Percentiles rank a stretch among this genome's conserved stretches.
Conservation (phyloP, 2,888 invertebrate species). For the Melanostoma scalare region DNA sequence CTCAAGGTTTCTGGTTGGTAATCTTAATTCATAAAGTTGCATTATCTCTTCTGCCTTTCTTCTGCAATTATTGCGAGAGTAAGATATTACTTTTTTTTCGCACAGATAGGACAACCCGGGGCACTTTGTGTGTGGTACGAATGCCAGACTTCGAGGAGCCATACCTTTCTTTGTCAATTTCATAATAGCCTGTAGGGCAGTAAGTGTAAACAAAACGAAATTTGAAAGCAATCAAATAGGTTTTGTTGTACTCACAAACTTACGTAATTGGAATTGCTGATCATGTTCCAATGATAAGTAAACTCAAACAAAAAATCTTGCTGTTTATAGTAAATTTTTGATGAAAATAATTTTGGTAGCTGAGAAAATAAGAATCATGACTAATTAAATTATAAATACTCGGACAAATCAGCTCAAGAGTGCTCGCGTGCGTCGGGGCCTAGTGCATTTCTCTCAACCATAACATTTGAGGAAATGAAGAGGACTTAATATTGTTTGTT, state of each 20-base stretch:
- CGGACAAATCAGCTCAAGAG: no score
- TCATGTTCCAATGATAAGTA: no score
- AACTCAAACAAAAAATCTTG: no score
- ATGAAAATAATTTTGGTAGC: no score
- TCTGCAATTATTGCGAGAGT: constrained; percentile 57
- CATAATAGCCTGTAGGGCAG: constrained; percentile 37
- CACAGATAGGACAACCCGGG: constrained; percentile 31
- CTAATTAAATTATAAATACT: no score
- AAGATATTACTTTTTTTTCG: constrained; percentile 58
- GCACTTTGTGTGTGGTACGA: constrained; percentile 62
- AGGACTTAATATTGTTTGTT: no score
- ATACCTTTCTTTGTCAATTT: constrained; percentile 42
- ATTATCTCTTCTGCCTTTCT: constrained; percentile 49
- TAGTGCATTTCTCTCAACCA: no score
- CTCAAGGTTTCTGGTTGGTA: constrained; percentile 15
- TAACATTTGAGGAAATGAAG: no score
- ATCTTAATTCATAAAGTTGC: constrained; percentile 35
- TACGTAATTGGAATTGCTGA: no score
- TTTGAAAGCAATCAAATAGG: constrained; percentile 50
- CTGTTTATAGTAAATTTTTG: no score
- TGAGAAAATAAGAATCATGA: no score
- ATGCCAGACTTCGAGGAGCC: constrained; percentile 52
- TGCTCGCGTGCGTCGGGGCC: no score
- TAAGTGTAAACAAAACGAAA: constrained; percentile 54
- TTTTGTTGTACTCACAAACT: constrained; percentile 10